Evolutionary conservation across 2,113 vertebrate species (phyloP), one percentile per base, ranked within the genome.

Genomic region (Neolamprologus kungweensis): DNA sequence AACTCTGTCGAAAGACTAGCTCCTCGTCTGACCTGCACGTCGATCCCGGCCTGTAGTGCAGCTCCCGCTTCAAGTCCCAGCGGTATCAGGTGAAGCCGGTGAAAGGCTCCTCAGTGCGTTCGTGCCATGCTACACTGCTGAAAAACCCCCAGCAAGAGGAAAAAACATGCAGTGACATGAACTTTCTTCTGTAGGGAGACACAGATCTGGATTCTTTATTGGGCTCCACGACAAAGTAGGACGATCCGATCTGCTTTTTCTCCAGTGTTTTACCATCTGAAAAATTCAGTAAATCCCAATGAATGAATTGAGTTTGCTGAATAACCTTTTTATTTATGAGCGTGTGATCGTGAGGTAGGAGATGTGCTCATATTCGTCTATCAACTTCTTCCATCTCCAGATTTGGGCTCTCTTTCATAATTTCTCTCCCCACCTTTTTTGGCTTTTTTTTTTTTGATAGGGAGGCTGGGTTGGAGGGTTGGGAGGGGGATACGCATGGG

Each of bases 11-110:
- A 93, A 94, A 95, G 91, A 95, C 90, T 93, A 92, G 94, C 92
- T 93, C 91, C 94, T 94, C 94, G 93, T 96, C 92, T 95, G 95
- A 95, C 93, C 93, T 88, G 92, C 91, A 93, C 92, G 93, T 95
- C 91, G 68, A 93, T 91, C 87, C 90, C 23, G 84, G 91, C 89
- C 91, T 88, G 89, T 92, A 90, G 85, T 42, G 84, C 89, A 87
- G 90, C 93, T 95, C 84, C 87, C 55, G 86, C 91, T 92, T 89
- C 75, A 33, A 93, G 93, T 94, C 94, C 81, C 94, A 94, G 94
- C 88, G 12, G 91, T 94, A 95, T 95, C 95, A 91, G 92, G 93
- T 96, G 94, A 93, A 95, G 91, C 89, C 33, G 50, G 54, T 94
- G 95, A 95, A 96, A 94, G 93, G 93, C 87, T 86, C 88, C 88